phyloP scores from a whole-genome alignment of 2,113 vertebrate species.

The Pantherophis guttatus region DNA sequence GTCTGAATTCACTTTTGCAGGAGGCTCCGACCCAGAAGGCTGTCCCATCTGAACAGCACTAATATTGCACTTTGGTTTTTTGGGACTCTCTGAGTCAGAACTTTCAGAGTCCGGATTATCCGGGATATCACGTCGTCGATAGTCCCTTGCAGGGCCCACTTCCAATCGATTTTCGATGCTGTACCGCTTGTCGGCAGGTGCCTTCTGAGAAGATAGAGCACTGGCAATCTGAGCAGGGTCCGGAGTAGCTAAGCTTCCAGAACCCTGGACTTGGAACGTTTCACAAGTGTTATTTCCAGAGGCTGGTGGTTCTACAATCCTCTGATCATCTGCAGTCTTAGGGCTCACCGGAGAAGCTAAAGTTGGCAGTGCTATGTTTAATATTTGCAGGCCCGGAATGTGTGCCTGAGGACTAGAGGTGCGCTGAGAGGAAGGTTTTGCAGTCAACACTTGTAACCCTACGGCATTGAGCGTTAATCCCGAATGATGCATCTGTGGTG shows the following conservation, averaged over 20 bases:
- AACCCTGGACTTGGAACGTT: conserved; percentile 29
- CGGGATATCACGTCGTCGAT: accelerated
- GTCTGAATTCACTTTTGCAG: conserved; percentile 41
- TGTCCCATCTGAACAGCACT: conserved; percentile 39
- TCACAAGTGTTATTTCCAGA: conserved; percentile 27
- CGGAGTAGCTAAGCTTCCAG: neutral
- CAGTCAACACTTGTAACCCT: conserved; percentile 86
- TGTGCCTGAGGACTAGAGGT: conserved; percentile 73
- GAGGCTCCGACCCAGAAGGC: conserved; percentile 23
- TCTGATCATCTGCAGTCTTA: conserved; percentile 62
- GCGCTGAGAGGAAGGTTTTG: conserved; percentile 74
- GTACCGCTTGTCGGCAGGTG: conserved; percentile 39
- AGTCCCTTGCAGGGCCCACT: neutral
- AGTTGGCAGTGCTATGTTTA: conserved; percentile 89
- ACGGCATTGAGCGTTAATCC: conserved; percentile 86
- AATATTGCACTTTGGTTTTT: conserved; percentile 47
- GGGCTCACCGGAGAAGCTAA: conserved; percentile 85
- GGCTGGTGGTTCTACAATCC: conserved; percentile 54
- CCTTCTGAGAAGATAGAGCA: conserved; percentile 55
- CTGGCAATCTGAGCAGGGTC: neutral
- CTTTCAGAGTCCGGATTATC: conserved; percentile 41
- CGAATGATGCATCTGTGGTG: conserved; percentile 74
- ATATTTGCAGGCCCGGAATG: conserved; percentile 86
- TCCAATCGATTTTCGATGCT: neutral
- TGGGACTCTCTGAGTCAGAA: neutral